A percentile compares a stretch with the other conserved stretches of the same genome.
These are phyloP conservation scores for Hapalemur alaotrensis DNA, from an alignment of 2,797 vertebrate species.

Conservation along the genomic window DNA sequence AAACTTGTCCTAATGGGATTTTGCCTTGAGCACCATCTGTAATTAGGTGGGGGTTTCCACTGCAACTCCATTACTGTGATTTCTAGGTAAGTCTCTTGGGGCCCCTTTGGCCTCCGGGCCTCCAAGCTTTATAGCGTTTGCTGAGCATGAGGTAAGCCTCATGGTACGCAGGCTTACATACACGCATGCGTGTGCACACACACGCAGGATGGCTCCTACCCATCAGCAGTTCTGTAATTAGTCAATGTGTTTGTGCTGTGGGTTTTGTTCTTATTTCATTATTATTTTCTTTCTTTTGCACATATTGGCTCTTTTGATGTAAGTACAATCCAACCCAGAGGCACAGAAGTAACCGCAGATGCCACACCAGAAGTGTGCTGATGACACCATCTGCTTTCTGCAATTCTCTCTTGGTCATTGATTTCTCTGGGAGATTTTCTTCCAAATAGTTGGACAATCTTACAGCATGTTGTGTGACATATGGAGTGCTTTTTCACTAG, in stretches of 20 bases:
- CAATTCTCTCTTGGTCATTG: constrained; percentile 74
- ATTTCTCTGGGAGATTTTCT: constrained; percentile 70
- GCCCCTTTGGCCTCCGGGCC: constrained; percentile 39
- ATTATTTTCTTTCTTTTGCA: constrained; percentile 47
- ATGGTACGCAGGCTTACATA: not conserved
- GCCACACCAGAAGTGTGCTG: constrained; percentile 68
- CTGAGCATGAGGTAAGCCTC: not conserved
- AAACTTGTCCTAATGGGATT: constrained; percentile 74
- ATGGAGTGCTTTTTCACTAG: constrained; percentile 62
- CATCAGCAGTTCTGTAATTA: not conserved
- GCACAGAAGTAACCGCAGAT: constrained; percentile 72
- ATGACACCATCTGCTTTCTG: constrained; percentile 70
- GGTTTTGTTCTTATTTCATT: constrained; percentile 33
- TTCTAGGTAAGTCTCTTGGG: constrained; percentile 61
- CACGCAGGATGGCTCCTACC: not conserved
- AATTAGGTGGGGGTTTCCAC: constrained; percentile 60
- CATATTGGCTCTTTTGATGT: constrained; percentile 39
- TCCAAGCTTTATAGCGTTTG: not conserved
- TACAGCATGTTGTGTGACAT: constrained; percentile 72
- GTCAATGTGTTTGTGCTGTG: not conserved
- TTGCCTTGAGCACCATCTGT: constrained; percentile 71
- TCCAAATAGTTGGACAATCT: constrained; percentile 58
- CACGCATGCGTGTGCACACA: not conserved
- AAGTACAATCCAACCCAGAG: constrained; percentile 61
- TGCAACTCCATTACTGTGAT: constrained; percentile 50